Evolutionary conservation across 2,113 vertebrate genomes (phyloP).

Genomic region (Peucedramus taeniatus): DNA sequence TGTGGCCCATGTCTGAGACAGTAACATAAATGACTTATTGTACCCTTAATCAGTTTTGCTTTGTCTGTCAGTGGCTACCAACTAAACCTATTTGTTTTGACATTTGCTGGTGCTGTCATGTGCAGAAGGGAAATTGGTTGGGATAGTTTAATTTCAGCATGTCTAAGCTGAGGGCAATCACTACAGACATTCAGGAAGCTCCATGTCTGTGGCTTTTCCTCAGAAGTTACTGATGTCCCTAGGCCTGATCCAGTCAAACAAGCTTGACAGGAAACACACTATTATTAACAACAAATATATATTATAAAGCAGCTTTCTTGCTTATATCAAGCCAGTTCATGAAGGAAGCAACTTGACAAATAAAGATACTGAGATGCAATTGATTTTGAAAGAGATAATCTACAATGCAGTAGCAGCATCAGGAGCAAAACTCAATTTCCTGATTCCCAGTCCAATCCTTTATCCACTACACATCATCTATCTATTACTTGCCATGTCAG

Average conservation of each 20-base stretch:
- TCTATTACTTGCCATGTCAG: not conserved
- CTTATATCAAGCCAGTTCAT: not conserved
- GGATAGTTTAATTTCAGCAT: constrained; percentile 19
- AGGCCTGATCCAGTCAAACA: not conserved
- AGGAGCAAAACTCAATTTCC: not conserved
- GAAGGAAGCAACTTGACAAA: not conserved
- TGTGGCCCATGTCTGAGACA: not conserved
- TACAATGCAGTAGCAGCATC: not conserved
- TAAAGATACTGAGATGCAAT: not conserved
- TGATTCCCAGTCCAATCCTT: not conserved
- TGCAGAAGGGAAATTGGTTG: not conserved
- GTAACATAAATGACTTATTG: constrained; percentile 26
- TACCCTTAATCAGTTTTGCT: constrained; percentile 27
- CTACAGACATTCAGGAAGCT: not conserved
- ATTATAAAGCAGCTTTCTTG: not conserved
- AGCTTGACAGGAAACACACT: not conserved
- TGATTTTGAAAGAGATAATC: not conserved
- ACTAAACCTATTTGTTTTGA: not conserved
- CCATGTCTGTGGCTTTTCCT: not conserved
- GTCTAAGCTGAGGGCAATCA: not conserved
- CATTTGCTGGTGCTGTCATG: not conserved
- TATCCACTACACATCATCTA: not conserved
- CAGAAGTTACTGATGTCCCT: not conserved
- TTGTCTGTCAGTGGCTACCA: constrained; percentile 10
- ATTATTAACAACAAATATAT: not conserved